Evolutionary conservation across 2,113 vertebrate species (phyloP).

Genomic region (Notarius quadriscutis): DNA sequence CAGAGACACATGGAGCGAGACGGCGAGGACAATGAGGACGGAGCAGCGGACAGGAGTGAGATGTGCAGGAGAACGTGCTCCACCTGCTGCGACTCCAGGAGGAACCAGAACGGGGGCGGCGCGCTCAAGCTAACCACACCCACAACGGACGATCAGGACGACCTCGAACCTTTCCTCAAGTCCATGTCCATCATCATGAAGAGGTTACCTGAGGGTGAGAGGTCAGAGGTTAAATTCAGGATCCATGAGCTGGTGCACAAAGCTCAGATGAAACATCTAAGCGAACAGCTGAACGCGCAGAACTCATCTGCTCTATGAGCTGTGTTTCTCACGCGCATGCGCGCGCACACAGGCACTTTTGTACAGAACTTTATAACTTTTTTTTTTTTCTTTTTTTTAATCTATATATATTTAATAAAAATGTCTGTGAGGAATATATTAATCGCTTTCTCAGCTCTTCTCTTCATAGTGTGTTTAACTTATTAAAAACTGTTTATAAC

Average conservation of each 20-base stretch:
- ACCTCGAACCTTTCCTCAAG: constrained; percentile 38
- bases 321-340: neutral
- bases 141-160: constrained; percentile 20
- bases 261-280: constrained; percentile 38
- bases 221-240: constrained; percentile 33
- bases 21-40: neutral
- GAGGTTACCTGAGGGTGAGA: constrained; percentile 18
- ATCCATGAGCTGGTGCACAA: constrained; percentile 42
- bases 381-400: neutral
- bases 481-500: too few relatives aligned
- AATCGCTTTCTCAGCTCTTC: neutral
- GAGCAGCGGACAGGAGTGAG: neutral
- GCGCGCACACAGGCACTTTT: neutral
- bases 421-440: neutral
- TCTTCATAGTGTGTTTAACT: neutral
- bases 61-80: neutral
- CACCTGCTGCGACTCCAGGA: neutral
- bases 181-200: constrained; percentile 42
- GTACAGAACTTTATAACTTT: neutral
- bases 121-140: neutral
- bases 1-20: constrained; percentile 34
- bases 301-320: neutral
- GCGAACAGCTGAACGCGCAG: constrained; percentile 1
- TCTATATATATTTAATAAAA: neutral
- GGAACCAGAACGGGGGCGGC: neutral